A percentile compares a stretch with the other conserved stretches of the same genome.
Evolutionary conservation across 2,797 vertebrate genomes (phyloP).

Genomic region (Yasuhikotakia modesta): DNA sequence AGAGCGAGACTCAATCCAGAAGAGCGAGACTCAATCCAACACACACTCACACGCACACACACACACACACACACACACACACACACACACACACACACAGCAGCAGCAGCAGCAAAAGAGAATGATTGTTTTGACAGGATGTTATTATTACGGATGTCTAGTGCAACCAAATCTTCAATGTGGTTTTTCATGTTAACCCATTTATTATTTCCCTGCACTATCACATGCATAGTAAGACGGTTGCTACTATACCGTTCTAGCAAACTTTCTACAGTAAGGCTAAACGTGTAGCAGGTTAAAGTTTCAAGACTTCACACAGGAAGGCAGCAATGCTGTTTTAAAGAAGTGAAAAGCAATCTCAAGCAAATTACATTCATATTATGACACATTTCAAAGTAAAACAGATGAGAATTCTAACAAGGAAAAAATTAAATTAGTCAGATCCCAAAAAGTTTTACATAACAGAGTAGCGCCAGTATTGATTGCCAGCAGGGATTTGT

Average conservation of each 20-base stretch:
- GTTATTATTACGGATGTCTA: constrained; percentile 29
- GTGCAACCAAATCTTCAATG: constrained; percentile 39
- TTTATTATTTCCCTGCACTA: constrained; percentile 41
- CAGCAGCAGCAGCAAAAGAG: constrained; percentile 20
- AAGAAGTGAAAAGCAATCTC: not conserved
- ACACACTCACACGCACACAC: constrained; percentile 1
- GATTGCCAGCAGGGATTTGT: no score
- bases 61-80: not conserved
- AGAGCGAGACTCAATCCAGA: constrained; percentile 28
- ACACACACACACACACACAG: not conserved
- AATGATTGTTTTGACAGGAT: constrained; percentile 40
- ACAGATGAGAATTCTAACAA: not conserved
- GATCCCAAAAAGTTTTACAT: no score
- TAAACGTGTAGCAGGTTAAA: constrained; percentile 50
- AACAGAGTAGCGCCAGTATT: no score
- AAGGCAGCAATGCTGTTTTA: constrained; percentile 29
- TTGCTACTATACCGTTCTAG: constrained; percentile 27
- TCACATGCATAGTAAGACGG: constrained; percentile 36
- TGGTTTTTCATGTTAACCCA: constrained; percentile 39
- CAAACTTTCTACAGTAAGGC: constrained; percentile 37
- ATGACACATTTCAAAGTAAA: not conserved
- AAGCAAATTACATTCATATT: not conserved
- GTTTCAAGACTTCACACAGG: constrained; percentile 25
- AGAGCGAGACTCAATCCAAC: not conserved
- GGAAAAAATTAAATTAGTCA: no score